Percentiles rank a stretch among this genome's conserved stretches.
Conservation (phyloP, 1,140 invertebrate species). For the Heterodera carotae region DNA sequence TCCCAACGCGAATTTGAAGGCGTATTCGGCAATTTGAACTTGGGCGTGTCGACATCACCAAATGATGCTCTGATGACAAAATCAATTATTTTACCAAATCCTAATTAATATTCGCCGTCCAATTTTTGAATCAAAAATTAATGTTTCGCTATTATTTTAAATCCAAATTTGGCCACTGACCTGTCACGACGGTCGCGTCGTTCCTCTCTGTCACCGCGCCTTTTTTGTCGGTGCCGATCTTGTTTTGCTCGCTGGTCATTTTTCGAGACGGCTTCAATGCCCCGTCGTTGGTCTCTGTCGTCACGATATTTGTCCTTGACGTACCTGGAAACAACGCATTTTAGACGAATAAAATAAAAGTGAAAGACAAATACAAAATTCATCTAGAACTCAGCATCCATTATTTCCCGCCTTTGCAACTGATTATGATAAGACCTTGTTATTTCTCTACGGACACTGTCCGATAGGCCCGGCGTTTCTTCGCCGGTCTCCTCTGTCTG, state of each 20-base stretch:
- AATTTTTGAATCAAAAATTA: too few relatives aligned
- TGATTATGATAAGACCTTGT: constrained; percentile 38
- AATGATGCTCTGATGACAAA: constrained; percentile 62
- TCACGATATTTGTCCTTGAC: constrained; percentile 74
- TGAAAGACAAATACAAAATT: constrained; percentile 24
- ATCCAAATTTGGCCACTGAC: constrained; percentile 66
- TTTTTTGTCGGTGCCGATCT: constrained; percentile 57
- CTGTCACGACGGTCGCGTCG: constrained; percentile 54
- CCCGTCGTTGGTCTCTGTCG: constrained; percentile 49
- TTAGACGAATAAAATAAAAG: constrained; percentile 25
- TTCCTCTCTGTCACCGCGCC: constrained; percentile 61
- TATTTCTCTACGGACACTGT: constrained; percentile 47
- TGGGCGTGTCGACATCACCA: constrained; percentile 72
- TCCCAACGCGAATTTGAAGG: constrained; percentile 80
- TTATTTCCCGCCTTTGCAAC: too few relatives aligned
- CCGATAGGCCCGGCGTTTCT: constrained; percentile 48
- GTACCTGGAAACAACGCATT: constrained; percentile 66
- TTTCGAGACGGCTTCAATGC: constrained; percentile 45
- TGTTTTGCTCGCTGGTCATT: constrained; percentile 24
- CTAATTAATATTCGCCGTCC: too few relatives aligned
- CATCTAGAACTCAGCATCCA: too few relatives aligned
- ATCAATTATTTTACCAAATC: too few relatives aligned
- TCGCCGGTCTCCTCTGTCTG: constrained; percentile 34
- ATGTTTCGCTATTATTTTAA: too few relatives aligned
- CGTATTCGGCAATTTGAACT: constrained; percentile 70